A percentile compares a stretch with the other conserved stretches of the same genome.
phyloP scores from a whole-genome alignment of 1,140 invertebrate genomes.

The Drosophila eugracilis region DNA sequence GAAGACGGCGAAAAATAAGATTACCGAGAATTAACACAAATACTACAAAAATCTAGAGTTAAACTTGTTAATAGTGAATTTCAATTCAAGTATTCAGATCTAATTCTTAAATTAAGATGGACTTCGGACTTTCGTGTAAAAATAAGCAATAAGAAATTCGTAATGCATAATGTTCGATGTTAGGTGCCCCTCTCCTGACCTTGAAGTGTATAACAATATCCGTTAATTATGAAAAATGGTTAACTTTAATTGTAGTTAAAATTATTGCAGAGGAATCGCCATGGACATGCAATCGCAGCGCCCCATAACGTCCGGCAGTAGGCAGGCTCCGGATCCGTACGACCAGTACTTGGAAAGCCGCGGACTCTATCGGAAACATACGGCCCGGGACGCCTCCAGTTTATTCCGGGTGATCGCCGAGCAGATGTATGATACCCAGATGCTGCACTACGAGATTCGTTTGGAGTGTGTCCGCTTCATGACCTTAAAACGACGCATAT shows the following conservation, averaged over 20 bases:
- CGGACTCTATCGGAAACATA: constrained; percentile 92
- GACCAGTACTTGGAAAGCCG: constrained; percentile 92
- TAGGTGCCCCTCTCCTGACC: neutral
- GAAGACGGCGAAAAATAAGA: neutral
- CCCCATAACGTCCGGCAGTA: constrained; percentile 82
- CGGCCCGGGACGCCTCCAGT: constrained; percentile 92
- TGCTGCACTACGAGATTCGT: constrained; percentile 90
- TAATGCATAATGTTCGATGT: too few species aligned
- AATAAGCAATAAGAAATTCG: too few species aligned
- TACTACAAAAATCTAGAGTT: too few species aligned
- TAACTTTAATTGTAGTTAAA: neutral
- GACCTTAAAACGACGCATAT: constrained; percentile 86
- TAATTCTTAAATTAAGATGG: neutral
- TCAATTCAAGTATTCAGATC: neutral
- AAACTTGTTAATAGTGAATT: too few species aligned
- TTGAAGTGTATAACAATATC: neutral
- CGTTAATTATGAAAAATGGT: too few species aligned
- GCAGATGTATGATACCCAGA: constrained; percentile 93
- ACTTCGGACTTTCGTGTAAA: neutral
- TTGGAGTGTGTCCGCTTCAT: constrained; percentile 90
- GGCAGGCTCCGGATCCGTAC: constrained; percentile 85
- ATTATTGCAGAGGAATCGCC: neutral
- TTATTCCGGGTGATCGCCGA: constrained; percentile 94
- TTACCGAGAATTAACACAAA: neutral
- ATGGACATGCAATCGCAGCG: constrained; percentile 46